Evolutionary conservation across 2,888 invertebrate genomes (phyloP).

Genomic region (Pachymerium ferrugineum): DNA sequence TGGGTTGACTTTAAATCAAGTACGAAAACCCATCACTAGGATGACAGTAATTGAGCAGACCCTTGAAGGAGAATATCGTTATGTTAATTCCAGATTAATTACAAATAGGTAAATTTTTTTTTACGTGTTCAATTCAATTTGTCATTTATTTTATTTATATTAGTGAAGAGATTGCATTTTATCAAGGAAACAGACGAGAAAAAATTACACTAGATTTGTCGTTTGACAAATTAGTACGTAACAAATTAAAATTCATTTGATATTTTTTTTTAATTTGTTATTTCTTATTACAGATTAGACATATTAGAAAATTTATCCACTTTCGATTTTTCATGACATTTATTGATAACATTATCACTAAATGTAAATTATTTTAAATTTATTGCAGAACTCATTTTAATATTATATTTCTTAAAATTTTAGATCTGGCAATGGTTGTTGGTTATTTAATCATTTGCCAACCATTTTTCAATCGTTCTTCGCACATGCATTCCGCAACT

Average conservation of each 20-base stretch:
- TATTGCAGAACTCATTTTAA: background rate
- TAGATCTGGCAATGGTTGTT: constrained; percentile 90
- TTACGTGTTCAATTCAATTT: background rate
- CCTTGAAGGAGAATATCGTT: constrained; percentile 96
- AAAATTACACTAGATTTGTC: constrained; percentile 79
- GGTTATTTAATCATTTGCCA: constrained; percentile 92
- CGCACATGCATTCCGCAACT: constrained; percentile 59
- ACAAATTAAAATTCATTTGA: background rate
- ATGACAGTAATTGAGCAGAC: constrained; percentile 93
- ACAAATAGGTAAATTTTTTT: constrained; percentile 61
- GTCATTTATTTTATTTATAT: background rate
- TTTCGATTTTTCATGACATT: constrained; percentile 89
- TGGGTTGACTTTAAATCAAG: constrained; percentile 76
- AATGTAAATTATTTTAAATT: constrained; percentile 62
- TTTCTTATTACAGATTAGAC: constrained; percentile 57
- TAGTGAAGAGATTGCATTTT: constrained; percentile 78
- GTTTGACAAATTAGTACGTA: constrained; percentile 69
- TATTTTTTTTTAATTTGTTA: background rate
- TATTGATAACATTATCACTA: constrained; percentile 91
- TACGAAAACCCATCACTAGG: constrained; percentile 78
- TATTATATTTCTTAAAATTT: constrained; percentile 37
- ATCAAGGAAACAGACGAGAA: constrained; percentile 65
- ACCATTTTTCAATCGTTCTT: constrained; percentile 77
- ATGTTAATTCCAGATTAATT: constrained; percentile 91
- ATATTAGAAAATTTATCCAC: constrained; percentile 77